Evolutionary conservation across 2,888 invertebrate genomes (phyloP), one percentile per base, ranked within the genome.

Genomic region (Nomada flava): DNA sequence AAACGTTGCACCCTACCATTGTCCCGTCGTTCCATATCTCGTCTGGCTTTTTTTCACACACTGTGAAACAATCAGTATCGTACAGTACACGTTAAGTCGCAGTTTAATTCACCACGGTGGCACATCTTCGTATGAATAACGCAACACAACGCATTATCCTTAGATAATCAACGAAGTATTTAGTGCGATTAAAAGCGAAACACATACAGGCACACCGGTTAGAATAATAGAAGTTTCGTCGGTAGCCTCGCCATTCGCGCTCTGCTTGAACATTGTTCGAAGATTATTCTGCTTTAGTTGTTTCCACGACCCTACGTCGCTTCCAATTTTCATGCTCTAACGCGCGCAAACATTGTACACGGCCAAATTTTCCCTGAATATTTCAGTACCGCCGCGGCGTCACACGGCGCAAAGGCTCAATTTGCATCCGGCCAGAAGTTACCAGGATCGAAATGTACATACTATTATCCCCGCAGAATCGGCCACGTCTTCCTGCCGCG

Each of bases 101-200:
- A 29, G 55, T 53, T 74, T 65, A 69, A 81, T 65, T 69, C 69
- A 70, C 26, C n/a, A 26, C 15, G 55, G n/a, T n/a, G 20, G 29
- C n/a, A 18, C 18, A 9, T 26, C 5, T 4, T 11, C 36, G 9
- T 29, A 47, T 11, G 47, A 29, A 29, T 29, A 5, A 29, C 47
- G 11, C 47, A 47, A 10, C 47, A 1, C 13, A 0, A 13, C 13
- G 2, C 10, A 47, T 47, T 7, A n/a, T 36, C 65, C 73, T 69
- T 59, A 47, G 18, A 53, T 63, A 59, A 80, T 80, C 50, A 73
- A 20, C 47, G 64, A 65, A 62, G 62, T 59, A 42, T 59, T 29
- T 47, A 60, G 60, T 42, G 26, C 69, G 76, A 79, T 79, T 82
- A 76, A 73, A 68, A 55, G 55, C 26, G 60, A 82, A 76, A 82